Base-by-base conservation (phyloP, 2,797 vertebrate species). In the Decapterus maruadsi region DNA sequence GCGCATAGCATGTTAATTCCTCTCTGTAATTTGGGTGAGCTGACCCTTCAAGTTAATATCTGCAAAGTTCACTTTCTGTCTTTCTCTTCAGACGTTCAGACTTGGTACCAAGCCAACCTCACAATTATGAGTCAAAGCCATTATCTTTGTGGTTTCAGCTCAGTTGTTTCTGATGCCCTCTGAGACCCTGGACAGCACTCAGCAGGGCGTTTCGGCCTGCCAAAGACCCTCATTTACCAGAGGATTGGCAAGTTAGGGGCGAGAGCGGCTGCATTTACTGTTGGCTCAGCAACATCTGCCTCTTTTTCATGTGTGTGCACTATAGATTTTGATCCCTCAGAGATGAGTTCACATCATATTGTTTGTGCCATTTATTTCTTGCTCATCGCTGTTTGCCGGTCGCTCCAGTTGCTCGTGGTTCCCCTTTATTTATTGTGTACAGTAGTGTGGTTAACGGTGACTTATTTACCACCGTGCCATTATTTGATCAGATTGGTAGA, bases 81-180 rank as follows among this genome's bases (percentile, higher is more conserved):
- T 71, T 60, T 81, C 65, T 55, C 64, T 54, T 40, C 56, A 74
- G 51, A 60, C 50, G 66, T 68, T 66, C 31, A 53, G 76, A 74
- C 31, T 56, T 58, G 8, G 22, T 43, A 75, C 68, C 46, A 61
- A 77, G 56, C 71, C 62, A 68, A 57, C 43, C 34, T 38, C 56
- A 61, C 80, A 69, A 64, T 81, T 77, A 73, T 75, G 73, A 84
- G 78, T 72, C 65, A 58, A 68, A 72, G 70, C 77, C 62, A 84
- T 90, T 90, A 89, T 92, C 78, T 83, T 36, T 66, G 65, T 76
- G 73, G 77, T 89, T 93, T 91, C 84, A 79, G 65, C 83, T 83
- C 72, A 80, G 66, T 77, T 80, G 81, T 75, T 81, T 83, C 76
- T 84, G 84, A 87, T 78, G 65, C 71, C 73, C 83, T 86, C 78